These are phyloP conservation scores for Marronus borbonicus DNA, from an alignment of 2,888 invertebrate genomes.

Conservation along the genomic window DNA sequence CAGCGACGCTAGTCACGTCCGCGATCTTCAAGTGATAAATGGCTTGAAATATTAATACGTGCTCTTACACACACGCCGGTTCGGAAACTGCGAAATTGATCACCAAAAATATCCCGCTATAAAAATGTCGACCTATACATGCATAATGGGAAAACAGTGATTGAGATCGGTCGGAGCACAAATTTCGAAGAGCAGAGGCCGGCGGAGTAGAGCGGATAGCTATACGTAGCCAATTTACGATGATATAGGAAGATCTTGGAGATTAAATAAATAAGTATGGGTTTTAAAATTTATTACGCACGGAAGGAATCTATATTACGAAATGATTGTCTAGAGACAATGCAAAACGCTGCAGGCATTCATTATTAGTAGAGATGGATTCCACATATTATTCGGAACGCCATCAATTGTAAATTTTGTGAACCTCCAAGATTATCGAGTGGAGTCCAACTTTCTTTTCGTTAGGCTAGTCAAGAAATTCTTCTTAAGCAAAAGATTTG, in stretches of 20 bases:
- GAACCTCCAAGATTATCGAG: too few relatives aligned
- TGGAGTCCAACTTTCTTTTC: too few relatives aligned
- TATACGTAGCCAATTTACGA: not conserved
- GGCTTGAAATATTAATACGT: constrained; percentile 27
- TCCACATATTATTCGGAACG: too few relatives aligned
- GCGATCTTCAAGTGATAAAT: constrained; percentile 30
- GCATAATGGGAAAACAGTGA: not conserved
- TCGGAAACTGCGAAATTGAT: constrained; percentile 4
- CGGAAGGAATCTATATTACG: too few relatives aligned
- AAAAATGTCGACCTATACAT: not conserved
- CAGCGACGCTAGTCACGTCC: constrained; percentile 24
- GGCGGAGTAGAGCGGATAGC: not conserved
- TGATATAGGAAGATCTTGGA: not conserved
- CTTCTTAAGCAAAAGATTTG: too few relatives aligned
- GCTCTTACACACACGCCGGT: constrained; percentile 3
- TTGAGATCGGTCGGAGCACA: not conserved
- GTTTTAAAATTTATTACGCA: too few relatives aligned
- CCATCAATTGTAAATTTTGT: too few relatives aligned
- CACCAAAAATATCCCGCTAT: constrained; percentile 5
- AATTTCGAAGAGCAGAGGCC: not conserved
- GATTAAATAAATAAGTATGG: not conserved
- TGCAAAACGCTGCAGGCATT: too few relatives aligned
- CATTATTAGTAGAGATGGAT: too few relatives aligned
- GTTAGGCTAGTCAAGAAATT: too few relatives aligned
- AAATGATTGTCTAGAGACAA: too few relatives aligned